Percentiles rank a stretch among this genome's conserved stretches.
Evolutionary conservation across 2,888 invertebrate genomes (phyloP).

Genomic region (Deilephila elpenor): DNA sequence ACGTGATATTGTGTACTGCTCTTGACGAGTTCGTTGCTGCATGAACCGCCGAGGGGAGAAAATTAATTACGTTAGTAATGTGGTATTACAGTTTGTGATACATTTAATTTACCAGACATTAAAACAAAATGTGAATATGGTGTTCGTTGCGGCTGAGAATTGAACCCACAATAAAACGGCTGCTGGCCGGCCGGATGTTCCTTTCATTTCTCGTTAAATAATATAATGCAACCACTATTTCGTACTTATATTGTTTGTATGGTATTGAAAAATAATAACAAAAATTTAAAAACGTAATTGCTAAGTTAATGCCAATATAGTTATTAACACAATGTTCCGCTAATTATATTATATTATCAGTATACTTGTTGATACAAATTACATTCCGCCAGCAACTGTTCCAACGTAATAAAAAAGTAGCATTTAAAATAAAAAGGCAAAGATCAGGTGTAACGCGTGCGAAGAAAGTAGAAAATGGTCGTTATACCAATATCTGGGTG

Average conservation of each 20-base stretch:
- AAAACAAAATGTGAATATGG: neutral
- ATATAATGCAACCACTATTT: neutral
- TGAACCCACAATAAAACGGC: neutral
- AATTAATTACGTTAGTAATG: neutral
- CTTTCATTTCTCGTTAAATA: neutral
- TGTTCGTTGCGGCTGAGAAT: constrained; percentile 3
- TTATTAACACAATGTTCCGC: neutral
- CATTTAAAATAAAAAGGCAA: neutral
- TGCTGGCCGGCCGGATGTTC: neutral
- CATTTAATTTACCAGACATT: neutral
- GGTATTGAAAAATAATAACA: neutral
- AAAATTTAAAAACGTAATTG: neutral
- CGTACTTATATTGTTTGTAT: too few relatives aligned
- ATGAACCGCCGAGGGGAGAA: neutral
- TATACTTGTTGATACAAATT: neutral
- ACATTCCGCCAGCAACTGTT: neutral
- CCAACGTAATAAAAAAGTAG: neutral
- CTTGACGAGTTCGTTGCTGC: neutral
- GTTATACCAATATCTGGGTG: constrained; percentile 11
- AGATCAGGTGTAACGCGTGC: neutral
- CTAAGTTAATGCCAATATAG: neutral
- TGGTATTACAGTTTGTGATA: neutral
- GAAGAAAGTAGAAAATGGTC: constrained; percentile 21
- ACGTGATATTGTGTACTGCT: neutral
- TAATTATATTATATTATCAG: neutral